These are phyloP conservation scores for Drosophila meridiana DNA, from an alignment of 2,888 invertebrate genomes.

Conservation along the genomic window DNA sequence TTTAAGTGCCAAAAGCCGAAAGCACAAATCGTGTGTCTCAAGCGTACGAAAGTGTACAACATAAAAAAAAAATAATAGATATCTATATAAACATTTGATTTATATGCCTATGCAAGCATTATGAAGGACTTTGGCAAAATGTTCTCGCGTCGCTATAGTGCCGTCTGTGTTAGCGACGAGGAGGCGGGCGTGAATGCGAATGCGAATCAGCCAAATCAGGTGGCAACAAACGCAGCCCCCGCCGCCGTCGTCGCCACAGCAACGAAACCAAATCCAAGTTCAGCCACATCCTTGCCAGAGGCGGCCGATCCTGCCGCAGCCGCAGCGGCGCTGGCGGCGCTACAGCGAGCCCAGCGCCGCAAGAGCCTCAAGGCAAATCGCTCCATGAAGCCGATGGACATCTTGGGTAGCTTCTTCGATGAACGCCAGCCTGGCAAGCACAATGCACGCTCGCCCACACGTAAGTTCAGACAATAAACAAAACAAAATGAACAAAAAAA, in stretches of 20 bases:
- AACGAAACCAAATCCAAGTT: slow-evolving; percentile 1
- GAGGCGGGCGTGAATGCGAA: slow-evolving; percentile 45
- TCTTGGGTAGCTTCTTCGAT: slow-evolving; percentile 85
- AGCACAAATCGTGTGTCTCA: slow-evolving; percentile 6
- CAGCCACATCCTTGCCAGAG: slow-evolving; percentile 38
- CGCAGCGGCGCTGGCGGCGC: slow-evolving; percentile 43
- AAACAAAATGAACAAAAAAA: not conserved
- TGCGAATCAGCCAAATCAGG: slow-evolving; percentile 33
- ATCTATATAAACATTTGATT: not conserved
- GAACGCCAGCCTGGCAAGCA: slow-evolving; percentile 82
- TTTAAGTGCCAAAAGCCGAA: slow-evolving; percentile 25
- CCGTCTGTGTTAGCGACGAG: slow-evolving; percentile 85
- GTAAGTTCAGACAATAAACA: slow-evolving; percentile 83
- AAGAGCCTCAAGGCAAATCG: slow-evolving; percentile 84
- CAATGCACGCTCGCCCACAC: slow-evolving; percentile 84
- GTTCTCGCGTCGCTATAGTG: slow-evolving; percentile 87
- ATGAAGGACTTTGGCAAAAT: slow-evolving; percentile 88
- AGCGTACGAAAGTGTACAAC: slow-evolving; percentile 6
- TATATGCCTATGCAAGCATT: slow-evolving; percentile 69
- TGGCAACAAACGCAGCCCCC: slow-evolving; percentile 10
- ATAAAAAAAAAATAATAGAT: too few relatives aligned
- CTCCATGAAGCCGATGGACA: slow-evolving; percentile 84
- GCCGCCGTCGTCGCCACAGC: slow-evolving; percentile 19
- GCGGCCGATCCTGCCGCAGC: slow-evolving; percentile 36
- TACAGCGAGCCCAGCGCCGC: slow-evolving; percentile 62